Evolutionary conservation across 2,888 invertebrate species (phyloP).

Genomic region (Pollenia labialis): DNA sequence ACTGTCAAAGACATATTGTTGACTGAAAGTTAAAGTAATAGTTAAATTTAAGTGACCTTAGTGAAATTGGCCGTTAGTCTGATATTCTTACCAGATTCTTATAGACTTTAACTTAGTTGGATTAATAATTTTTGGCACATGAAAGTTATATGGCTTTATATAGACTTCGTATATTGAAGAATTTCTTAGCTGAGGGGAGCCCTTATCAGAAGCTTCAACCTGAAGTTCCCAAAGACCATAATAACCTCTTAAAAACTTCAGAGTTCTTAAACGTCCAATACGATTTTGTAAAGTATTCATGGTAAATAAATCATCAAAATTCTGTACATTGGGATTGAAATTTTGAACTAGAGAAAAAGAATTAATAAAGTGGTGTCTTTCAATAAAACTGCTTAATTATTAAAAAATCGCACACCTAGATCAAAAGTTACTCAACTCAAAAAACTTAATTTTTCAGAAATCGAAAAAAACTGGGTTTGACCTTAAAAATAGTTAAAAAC

Average conservation of each 20-base stretch:
- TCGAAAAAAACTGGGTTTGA: too few relatives aligned
- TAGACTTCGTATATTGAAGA: slow-evolving; percentile 84
- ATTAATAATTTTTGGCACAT: slow-evolving; percentile 85
- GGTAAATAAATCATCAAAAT: slow-evolving; percentile 78
- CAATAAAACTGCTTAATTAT: too few relatives aligned
- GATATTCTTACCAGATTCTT: slow-evolving; percentile 72
- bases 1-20: too few relatives aligned
- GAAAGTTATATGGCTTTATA: slow-evolving; percentile 86
- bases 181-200: slow-evolving; percentile 82
- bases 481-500: too few relatives aligned
- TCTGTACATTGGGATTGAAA: slow-evolving; percentile 75
- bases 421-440: too few relatives aligned
- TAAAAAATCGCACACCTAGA: too few relatives aligned
- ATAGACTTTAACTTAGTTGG: slow-evolving; percentile 82
- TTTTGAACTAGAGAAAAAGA: slow-evolving; percentile 68
- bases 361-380: not conserved
- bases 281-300: slow-evolving; percentile 82
- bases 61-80: too few relatives aligned
- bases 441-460: too few relatives aligned
- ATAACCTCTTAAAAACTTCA: slow-evolving; percentile 84
- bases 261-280: slow-evolving; percentile 84
- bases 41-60: too few relatives aligned
- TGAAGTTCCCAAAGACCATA: slow-evolving; percentile 86
- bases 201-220: slow-evolving; percentile 87
- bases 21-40: too few relatives aligned